Percentiles rank a stretch among this genome's conserved stretches.
Conservation (phyloP, 2,888 invertebrate species). For the Suillia variegata region DNA sequence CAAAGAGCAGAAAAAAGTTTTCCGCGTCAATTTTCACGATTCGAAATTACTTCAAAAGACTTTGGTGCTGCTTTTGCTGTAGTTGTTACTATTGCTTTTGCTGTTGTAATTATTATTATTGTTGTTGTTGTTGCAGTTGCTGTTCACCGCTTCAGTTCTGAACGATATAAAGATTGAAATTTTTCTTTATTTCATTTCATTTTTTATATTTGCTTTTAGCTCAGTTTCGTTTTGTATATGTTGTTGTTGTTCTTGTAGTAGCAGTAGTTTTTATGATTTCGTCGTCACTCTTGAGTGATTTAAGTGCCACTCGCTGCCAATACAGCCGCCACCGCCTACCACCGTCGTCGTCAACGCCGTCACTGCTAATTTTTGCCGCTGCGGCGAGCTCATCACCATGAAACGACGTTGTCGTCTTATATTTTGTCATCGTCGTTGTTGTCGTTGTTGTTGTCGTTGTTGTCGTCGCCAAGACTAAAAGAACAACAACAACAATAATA, state of each 20-base stretch:
- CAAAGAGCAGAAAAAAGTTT: no score
- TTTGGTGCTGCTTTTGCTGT: slow-evolving; percentile 18
- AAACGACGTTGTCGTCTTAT: not conserved
- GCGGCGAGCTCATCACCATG: slow-evolving; percentile 2
- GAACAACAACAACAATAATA: not conserved
- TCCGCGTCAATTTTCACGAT: not conserved
- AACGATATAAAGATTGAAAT: slow-evolving; percentile 3
- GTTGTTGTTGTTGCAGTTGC: no score
- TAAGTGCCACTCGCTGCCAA: slow-evolving; percentile 34
- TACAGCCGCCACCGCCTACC: not conserved
- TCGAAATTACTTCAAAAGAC: slow-evolving; percentile 16
- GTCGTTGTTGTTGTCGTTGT: not conserved
- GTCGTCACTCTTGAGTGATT: slow-evolving; percentile 46
- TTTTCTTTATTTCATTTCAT: not conserved
- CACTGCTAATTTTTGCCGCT: slow-evolving; percentile 15
- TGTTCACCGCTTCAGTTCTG: no score
- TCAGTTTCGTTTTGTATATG: slow-evolving; percentile 6
- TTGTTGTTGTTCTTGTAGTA: not conserved
- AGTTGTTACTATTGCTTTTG: no score
- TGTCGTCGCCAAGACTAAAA: not conserved
- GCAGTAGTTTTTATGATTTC: slow-evolving; percentile 17
- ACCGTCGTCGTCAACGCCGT: not conserved
- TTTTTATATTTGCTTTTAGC: not conserved
- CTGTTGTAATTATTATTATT: no score
- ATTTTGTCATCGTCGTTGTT: not conserved